A percentile compares a stretch with the other conserved stretches of the same genome.
These are phyloP conservation scores for Natator depressus DNA, from an alignment of 2,113 vertebrate genomes.

Conservation along the genomic window DNA sequence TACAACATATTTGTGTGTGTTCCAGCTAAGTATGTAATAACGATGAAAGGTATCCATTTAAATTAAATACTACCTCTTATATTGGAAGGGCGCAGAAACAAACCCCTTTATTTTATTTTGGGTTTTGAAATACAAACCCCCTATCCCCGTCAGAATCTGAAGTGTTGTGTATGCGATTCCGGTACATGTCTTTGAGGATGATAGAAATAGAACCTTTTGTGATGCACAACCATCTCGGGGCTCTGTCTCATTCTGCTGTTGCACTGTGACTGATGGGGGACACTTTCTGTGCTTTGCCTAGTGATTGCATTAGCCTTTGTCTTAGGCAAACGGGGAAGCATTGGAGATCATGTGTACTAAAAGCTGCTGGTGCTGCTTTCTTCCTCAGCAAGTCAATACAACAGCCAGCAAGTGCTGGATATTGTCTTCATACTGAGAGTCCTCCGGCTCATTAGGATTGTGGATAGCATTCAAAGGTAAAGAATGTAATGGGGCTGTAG, in stretches of 20 bases:
- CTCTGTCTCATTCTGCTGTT: not conserved
- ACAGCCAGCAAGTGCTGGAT: slow-evolving; percentile 91
- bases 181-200: not conserved
- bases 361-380: not conserved
- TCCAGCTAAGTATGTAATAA: not conserved
- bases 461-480: slow-evolving; percentile 91
- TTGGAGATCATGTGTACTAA: not conserved
- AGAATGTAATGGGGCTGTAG: rapidly evolving
- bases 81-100: not conserved
- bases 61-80: not conserved
- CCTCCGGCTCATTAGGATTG: slow-evolving; percentile 87
- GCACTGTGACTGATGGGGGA: not conserved
- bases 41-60: not conserved
- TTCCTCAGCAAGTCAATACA: slow-evolving; percentile 81
- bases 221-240: not conserved
- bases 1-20: not conserved
- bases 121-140: not conserved
- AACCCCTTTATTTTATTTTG: not conserved
- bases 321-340: rapidly evolving
- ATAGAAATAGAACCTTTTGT: not conserved
- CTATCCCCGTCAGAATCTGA: not conserved
- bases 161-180: not conserved
- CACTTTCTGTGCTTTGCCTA: not conserved
- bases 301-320: not conserved
- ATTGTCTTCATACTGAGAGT: slow-evolving; percentile 92